Evolutionary conservation across 2,888 invertebrate species (phyloP).

Genomic region (Acleris emargana): DNA sequence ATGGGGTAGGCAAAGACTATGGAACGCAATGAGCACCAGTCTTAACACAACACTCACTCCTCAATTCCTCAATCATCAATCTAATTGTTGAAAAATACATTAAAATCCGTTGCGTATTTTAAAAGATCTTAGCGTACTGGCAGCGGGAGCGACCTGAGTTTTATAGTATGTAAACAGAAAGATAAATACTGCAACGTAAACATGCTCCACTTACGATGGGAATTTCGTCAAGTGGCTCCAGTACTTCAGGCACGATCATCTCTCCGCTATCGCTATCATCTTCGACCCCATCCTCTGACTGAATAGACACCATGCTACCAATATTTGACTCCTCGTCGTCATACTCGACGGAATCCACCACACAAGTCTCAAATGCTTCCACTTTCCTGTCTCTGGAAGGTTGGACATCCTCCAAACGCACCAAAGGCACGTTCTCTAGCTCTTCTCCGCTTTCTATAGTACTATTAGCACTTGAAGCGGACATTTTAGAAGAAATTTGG

Average conservation of each 20-base stretch:
- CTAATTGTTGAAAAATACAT: too few species aligned
- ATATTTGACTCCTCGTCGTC: conserved; percentile 66
- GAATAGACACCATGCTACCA: conserved; percentile 68
- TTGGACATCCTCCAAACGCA: conserved; percentile 73
- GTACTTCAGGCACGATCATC: conserved; percentile 56
- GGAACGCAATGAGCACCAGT: too few species aligned
- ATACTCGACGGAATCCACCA: conserved; percentile 53
- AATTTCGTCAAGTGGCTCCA: conserved; percentile 43
- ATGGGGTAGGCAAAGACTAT: too few species aligned
- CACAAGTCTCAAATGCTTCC: conserved; percentile 53
- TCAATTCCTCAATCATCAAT: too few species aligned
- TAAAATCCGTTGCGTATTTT: too few species aligned
- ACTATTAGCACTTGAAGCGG: conserved; percentile 47
- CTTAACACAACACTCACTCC: too few species aligned
- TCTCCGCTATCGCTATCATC: conserved; percentile 46
- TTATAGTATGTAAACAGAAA: neutral
- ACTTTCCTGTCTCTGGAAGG: conserved; percentile 57
- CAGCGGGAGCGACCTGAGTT: too few species aligned
- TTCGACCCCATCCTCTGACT: conserved; percentile 56
- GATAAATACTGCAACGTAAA: neutral
- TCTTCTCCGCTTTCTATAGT: conserved; percentile 63
- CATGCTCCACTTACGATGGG: conserved; percentile 21
- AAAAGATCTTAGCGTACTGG: too few species aligned
- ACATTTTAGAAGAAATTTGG: conserved; percentile 50
- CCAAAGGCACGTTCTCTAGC: conserved; percentile 67